Evolutionary conservation across 2,888 invertebrate species (phyloP), one percentile per base, ranked within the genome.

Genomic region (Lissocephala sabroskyi): DNA sequence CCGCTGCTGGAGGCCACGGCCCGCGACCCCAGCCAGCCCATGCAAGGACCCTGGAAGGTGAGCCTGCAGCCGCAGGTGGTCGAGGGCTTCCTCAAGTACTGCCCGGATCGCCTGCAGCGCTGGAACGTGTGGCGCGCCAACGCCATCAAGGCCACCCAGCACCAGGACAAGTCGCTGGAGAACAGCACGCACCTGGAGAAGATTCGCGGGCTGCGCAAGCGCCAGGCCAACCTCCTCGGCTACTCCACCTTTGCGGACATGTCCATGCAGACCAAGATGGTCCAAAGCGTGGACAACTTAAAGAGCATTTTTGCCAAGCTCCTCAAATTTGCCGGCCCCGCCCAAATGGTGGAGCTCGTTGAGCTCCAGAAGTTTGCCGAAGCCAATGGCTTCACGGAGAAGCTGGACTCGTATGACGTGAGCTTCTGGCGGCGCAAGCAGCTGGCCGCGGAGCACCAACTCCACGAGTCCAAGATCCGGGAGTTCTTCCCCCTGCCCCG

Each of bases 251-350:
- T 86, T 83, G 91, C 90, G 0, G 91, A 95, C 30, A 91, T 97
- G 91, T 94, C 94, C 29, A 94, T 97, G 94, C 91, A 93, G 85
- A 96, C 95, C 0, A 97, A 96, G 87, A 89, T 97, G 95, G 95
- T 96, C 5, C 93, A 91, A 6, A 91, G 87, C 58, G 84, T 94
- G 10, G 89, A 92, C 43, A 92, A 91, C 81, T 90, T 96, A 0
- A 86, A 91, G 59, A 87, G 88, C 52, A 88, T 91, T 52, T 86
- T 97, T 18, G 87, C 90, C 44, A 88, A 86, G 56, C 86, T 94
- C 28, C 81, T 91, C 0, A 87, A 89, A 63, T 88, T 87, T 68
- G 93, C 94, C 0, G 88, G 88, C 49, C 91, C 92, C 0, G 89
- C 90, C 41, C 95, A 96, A 80, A 89, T 91, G 49, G 85, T 87